Evolutionary conservation across 2,797 vertebrate species (phyloP).

Genomic region (Alauda arvensis): DNA sequence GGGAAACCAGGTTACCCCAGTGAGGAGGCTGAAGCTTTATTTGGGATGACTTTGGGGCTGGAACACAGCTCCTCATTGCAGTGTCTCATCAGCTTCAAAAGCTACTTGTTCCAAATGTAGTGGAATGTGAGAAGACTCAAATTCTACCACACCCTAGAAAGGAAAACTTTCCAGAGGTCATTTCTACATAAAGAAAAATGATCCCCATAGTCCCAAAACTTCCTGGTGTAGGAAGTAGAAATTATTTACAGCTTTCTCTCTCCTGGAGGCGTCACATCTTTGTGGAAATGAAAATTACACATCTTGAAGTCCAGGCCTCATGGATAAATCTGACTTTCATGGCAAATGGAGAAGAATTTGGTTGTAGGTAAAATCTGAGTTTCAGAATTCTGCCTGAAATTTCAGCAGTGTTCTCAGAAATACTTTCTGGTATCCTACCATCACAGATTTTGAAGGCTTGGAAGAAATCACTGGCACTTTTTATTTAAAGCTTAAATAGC

Average conservation of each 20-base stretch:
- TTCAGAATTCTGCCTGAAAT: background rate
- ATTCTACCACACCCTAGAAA: background rate
- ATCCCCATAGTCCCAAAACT: background rate
- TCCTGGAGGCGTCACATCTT: background rate
- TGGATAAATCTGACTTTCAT: background rate
- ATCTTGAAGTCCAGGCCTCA: background rate
- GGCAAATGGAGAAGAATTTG: background rate
- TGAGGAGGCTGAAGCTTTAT: background rate
- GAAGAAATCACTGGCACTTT: background rate
- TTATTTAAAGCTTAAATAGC: background rate
- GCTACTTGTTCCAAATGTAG: background rate
- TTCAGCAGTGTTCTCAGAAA: background rate
- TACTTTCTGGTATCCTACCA: background rate
- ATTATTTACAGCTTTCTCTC: background rate
- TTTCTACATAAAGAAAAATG: background rate
- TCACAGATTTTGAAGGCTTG: background rate
- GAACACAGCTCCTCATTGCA: background rate
- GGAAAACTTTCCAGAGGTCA: background rate
- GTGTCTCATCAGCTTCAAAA: background rate
- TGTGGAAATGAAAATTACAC: background rate
- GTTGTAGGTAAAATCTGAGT: background rate
- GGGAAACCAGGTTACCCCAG: background rate
- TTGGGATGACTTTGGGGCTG: background rate
- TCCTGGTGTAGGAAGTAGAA: background rate
- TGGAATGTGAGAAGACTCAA: background rate